phyloP scores from a whole-genome alignment of 1,140 invertebrate species.

The Drosophila melanogaster region Release_6_plus_ISO1_MT NT_033777.3:4902501-4903000 shows the following conservation, averaged over 20 bases:
- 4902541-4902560: slow-evolving; percentile 57
- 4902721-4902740: slow-evolving; percentile 44
- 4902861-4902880: slow-evolving; percentile 77
- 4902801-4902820: slow-evolving; percentile 26
- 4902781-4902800: slow-evolving; percentile 19
- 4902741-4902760: slow-evolving; percentile 17
- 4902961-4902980: slow-evolving; percentile 66
- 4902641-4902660: background rate
- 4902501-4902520: slow-evolving; percentile 16
- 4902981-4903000: slow-evolving; percentile 59
- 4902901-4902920: slow-evolving; percentile 80
- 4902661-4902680: slow-evolving; percentile 33
- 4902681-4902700: slow-evolving; percentile 58
- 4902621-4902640: background rate
- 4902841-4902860: slow-evolving; percentile 80
- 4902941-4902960: slow-evolving; percentile 44
- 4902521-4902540: slow-evolving; percentile 11
- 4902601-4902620: too few relatives aligned
- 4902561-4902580: slow-evolving; percentile 8
- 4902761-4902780: background rate
- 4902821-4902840: slow-evolving; percentile 78
- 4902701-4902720: slow-evolving; percentile 46
- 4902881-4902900: slow-evolving; percentile 83
- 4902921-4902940: slow-evolving; percentile 50
- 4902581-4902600: slow-evolving; percentile 7